phyloP scores from a whole-genome alignment of 2,797 vertebrate species.

The Sphenodon punctatus region DNA sequence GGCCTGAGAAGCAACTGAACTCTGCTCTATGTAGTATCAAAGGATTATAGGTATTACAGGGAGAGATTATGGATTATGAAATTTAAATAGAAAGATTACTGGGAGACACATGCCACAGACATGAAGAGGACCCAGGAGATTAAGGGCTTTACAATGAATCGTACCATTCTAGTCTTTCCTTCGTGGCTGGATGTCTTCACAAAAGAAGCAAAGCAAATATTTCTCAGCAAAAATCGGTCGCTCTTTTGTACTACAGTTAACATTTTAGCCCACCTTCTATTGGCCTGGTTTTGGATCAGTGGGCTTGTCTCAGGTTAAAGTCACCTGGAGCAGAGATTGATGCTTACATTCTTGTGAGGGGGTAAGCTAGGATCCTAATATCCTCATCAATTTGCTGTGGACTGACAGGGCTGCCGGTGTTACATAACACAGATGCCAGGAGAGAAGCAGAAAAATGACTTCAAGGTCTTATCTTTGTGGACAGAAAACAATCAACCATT shows the following conservation, averaged over 20 bases:
- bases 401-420: not conserved
- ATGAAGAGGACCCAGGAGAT: conserved; percentile 30
- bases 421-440: not conserved
- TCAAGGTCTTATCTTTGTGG: not conserved
- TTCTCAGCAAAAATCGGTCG: not conserved
- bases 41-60: conserved; percentile 25
- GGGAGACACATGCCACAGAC: not conserved
- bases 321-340: not conserved
- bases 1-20: conserved; percentile 16
- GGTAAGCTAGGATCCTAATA: not conserved
- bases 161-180: conserved; percentile 5
- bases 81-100: conserved; percentile 35
- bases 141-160: conserved; percentile 24
- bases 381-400: not conserved
- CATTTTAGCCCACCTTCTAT: not conserved
- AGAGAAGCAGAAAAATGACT: not conserved
- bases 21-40: not conserved
- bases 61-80: not conserved
- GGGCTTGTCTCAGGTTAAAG: not conserved
- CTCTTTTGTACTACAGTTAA: not conserved
- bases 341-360: not conserved
- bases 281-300: not conserved
- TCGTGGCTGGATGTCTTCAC: not conserved
- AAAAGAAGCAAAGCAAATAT: conserved; percentile 18
- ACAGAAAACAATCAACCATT: no score